phyloP scores from a whole-genome alignment of 1,140 invertebrate species.

The Dendrolimus punctatus region DNA sequence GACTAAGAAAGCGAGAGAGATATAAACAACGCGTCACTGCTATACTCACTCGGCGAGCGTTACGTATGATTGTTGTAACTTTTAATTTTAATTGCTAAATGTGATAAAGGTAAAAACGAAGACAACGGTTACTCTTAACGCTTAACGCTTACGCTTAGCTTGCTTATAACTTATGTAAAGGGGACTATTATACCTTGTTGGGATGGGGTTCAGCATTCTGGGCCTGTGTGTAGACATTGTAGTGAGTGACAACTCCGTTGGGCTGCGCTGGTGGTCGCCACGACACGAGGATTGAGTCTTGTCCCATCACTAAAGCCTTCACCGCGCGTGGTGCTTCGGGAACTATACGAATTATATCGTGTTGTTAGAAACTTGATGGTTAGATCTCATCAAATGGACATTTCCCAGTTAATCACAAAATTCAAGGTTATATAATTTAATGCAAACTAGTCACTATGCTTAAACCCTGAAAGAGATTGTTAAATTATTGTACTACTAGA shows the following conservation, averaged over 20 bases:
- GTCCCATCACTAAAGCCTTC: slow-evolving; percentile 93
- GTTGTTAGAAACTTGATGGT: neutral
- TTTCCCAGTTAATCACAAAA: no score
- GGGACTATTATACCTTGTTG: slow-evolving; percentile 75
- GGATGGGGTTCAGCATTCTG: slow-evolving; percentile 79
- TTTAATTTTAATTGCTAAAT: no score
- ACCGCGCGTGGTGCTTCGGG: slow-evolving; percentile 93
- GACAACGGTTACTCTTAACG: neutral
- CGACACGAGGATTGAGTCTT: slow-evolving; percentile 91
- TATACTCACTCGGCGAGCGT: no score
- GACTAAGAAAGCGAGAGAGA: no score
- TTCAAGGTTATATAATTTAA: no score
- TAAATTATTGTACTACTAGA: no score
- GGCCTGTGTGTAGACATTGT: slow-evolving; percentile 92
- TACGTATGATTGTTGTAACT: no score
- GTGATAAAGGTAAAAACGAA: slow-evolving; percentile 10
- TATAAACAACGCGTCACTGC: no score
- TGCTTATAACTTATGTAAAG: neutral
- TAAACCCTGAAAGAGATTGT: no score
- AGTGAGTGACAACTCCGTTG: slow-evolving; percentile 94
- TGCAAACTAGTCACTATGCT: no score
- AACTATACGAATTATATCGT: slow-evolving; percentile 56
- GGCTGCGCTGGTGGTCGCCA: slow-evolving; percentile 94
- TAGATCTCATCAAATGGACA: no score
- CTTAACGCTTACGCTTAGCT: neutral